Conservation (phyloP, 2,888 invertebrate genomes). For the Octonoba sinensis region DNA sequence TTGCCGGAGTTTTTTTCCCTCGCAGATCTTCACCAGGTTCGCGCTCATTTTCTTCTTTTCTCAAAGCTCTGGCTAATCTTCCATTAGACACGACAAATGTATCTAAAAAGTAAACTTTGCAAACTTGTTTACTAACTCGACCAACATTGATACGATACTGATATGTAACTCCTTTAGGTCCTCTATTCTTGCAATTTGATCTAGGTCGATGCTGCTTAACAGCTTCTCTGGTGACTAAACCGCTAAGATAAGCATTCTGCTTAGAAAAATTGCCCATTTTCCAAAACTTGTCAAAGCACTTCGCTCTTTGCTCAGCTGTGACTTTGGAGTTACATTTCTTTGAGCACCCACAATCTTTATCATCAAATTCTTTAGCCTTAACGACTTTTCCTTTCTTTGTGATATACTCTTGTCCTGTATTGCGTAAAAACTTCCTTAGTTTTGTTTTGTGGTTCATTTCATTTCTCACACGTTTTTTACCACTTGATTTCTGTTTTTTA, state of each 20-base stretch:
- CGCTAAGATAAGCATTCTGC: constrained; percentile 59
- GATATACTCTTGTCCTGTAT: constrained; percentile 56
- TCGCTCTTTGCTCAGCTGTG: constrained; percentile 41
- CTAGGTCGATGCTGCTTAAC: constrained; percentile 56
- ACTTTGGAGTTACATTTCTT: constrained; percentile 44
- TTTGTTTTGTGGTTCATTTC: constrained; percentile 63
- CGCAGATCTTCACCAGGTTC: constrained; percentile 56
- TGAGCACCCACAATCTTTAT: constrained; percentile 57
- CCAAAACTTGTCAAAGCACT: constrained; percentile 58
- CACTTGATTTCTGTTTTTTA: constrained; percentile 54
- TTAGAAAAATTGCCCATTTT: constrained; percentile 59
- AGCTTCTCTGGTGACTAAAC: constrained; percentile 52
- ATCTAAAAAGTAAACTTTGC: constrained; percentile 55
- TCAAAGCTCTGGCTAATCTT: constrained; percentile 50
- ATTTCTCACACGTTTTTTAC: constrained; percentile 63
- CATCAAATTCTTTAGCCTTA: constrained; percentile 47
- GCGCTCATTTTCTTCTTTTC: constrained; percentile 55
- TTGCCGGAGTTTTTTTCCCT: constrained; percentile 54
- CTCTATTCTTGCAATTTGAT: constrained; percentile 45
- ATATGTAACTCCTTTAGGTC: constrained; percentile 56
- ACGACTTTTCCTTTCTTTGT: constrained; percentile 56
- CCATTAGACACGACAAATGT: constrained; percentile 58
- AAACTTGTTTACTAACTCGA: constrained; percentile 37
- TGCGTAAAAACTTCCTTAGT: constrained; percentile 51
- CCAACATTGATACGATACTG: constrained; percentile 56